These are phyloP conservation scores for Rhabditoides inermis DNA, from an alignment of 2,888 invertebrate genomes.

Conservation along the genomic window DNA sequence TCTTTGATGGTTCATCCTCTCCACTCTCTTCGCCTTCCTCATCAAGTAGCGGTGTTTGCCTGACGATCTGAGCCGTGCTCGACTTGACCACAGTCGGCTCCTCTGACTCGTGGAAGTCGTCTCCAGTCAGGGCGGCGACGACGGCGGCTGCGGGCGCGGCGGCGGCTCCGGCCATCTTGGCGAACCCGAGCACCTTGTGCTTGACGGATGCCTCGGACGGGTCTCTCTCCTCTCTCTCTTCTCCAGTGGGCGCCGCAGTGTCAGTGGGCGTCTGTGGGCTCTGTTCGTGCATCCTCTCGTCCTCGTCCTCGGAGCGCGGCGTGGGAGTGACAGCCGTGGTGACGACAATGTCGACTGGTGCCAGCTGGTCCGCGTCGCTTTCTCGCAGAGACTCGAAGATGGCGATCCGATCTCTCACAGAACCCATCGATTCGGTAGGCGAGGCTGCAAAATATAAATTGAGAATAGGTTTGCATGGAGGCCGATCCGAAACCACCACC, in stretches of 20 bases:
- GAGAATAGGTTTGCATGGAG: too few species aligned
- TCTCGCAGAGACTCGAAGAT: slow-evolving; percentile 17
- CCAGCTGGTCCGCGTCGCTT: not conserved
- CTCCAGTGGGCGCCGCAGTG: slow-evolving; percentile 7
- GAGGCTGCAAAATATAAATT: slow-evolving; percentile 23
- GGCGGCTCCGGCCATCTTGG: slow-evolving; percentile 27
- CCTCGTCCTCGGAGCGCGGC: slow-evolving; percentile 6
- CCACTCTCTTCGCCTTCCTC: too few species aligned
- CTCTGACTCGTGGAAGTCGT: too few species aligned
- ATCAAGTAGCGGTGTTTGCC: not conserved
- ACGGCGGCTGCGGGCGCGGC: too few species aligned
- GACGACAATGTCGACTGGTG: slow-evolving; percentile 5
- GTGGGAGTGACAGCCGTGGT: slow-evolving; percentile 4
- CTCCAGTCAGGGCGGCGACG: too few species aligned
- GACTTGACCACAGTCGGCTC: too few species aligned
- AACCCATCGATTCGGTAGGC: slow-evolving; percentile 25
- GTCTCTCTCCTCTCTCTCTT: slow-evolving; percentile 2
- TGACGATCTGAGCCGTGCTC: too few species aligned
- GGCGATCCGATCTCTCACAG: slow-evolving; percentile 33
- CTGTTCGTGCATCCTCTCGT: too few species aligned
- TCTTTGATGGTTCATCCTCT: too few species aligned
- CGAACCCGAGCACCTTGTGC: slow-evolving; percentile 20
- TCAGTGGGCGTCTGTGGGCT: too few species aligned
- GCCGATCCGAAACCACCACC: too few species aligned
- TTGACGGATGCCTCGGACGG: not conserved